A percentile compares a stretch with the other conserved stretches of the same genome.
phyloP scores from a whole-genome alignment of 2,113 vertebrate genomes.

The Misgurnus anguillicaudatus region DNA sequence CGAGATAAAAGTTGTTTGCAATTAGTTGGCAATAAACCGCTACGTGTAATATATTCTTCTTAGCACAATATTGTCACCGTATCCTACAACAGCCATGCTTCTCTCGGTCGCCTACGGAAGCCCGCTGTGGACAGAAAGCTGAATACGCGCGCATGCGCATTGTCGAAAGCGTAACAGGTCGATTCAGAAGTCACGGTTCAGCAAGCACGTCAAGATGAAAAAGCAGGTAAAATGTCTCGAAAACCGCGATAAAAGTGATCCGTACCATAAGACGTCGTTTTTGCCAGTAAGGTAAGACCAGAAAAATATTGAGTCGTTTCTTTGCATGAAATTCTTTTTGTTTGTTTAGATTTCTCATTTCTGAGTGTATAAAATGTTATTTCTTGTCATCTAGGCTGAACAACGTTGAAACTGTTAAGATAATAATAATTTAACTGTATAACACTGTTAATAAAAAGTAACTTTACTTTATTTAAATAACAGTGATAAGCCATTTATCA shows the following conservation, averaged over 20 bases:
- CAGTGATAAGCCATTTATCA: too few species aligned
- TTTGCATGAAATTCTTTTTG: not conserved
- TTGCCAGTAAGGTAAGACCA: slow-evolving; percentile 43
- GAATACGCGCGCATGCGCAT: not conserved
- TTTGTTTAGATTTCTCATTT: not conserved
- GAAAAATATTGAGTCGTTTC: not conserved
- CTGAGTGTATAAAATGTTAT: not conserved
- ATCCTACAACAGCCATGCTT: slow-evolving; percentile 19
- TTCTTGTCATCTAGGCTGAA: slow-evolving; percentile 8
- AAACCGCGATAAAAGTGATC: not conserved
- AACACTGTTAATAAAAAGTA: too few species aligned
- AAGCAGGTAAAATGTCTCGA: slow-evolving; percentile 55
- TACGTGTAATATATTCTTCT: not conserved
- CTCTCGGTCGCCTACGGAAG: slow-evolving; percentile 23
- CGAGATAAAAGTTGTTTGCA: not conserved
- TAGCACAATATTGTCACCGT: not conserved
- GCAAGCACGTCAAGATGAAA: slow-evolving; percentile 35
- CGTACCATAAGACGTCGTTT: not conserved
- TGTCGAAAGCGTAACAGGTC: not conserved
- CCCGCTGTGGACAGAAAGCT: not conserved
- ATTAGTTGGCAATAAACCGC: not conserved
- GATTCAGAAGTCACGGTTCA: not conserved
- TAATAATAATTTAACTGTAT: not conserved
- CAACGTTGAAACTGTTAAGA: slow-evolving; percentile 13
- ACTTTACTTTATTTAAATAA: too few species aligned